A percentile compares a stretch with the other conserved stretches of the same genome.
Evolutionary conservation across 2,113 vertebrate species (phyloP).

Genomic region (Hystrix cristata): DNA sequence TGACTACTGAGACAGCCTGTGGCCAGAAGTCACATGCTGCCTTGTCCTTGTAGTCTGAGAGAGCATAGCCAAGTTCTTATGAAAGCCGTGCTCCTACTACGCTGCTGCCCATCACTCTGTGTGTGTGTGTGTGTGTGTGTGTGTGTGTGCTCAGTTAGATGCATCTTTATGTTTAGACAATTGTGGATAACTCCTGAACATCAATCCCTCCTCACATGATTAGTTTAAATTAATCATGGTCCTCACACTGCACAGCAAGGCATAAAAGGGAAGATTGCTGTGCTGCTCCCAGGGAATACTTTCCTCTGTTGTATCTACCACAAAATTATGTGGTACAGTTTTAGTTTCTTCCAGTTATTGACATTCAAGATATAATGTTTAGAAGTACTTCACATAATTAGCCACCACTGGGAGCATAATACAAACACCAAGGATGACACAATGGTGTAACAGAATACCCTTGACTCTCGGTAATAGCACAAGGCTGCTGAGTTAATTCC

Average conservation of each 20-base stretch:
- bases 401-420: neutral
- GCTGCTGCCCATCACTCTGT: neutral
- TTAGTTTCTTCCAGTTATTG: neutral
- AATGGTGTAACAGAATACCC: neutral
- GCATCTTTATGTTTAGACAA: neutral
- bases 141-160: neutral
- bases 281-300: neutral
- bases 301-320: neutral
- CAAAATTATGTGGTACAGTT: neutral
- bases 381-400: neutral
- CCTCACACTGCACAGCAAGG: neutral
- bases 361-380: neutral
- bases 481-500: neutral
- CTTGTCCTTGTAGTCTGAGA: neutral
- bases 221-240: neutral
- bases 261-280: neutral
- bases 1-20: too few relatives aligned
- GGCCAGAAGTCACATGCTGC: rapidly evolving
- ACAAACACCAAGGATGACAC: neutral
- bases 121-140: neutral
- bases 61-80: neutral
- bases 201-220: neutral
- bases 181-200: neutral
- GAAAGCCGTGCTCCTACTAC: neutral
- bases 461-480: rapidly evolving